Evolutionary conservation across 2,888 invertebrate species (phyloP), one percentile per base, ranked within the genome.

Genomic region (Tiphia femorata): DNA sequence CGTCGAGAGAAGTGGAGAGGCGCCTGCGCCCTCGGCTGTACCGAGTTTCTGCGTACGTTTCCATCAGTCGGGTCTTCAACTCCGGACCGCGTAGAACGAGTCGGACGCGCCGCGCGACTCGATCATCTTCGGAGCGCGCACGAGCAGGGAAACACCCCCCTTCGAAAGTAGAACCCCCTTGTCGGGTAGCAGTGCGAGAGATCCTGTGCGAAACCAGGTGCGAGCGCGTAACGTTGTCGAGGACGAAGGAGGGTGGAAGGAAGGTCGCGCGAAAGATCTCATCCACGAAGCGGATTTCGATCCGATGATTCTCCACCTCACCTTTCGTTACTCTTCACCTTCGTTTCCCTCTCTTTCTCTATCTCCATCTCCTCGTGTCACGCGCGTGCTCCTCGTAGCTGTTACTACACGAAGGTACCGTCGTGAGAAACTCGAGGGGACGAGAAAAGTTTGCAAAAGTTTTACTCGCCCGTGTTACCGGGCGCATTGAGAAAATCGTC

Each of bases 1-100:
- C 66, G 60, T 35, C 21, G 57, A 49, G 62, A 65, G 57, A 64
- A 54, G 47, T 58, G 56, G 62, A 58, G 60, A 49, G 49, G 65
- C 71, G 71, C 73, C 54, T 72, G 72, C 67, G 75, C 68, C 65
- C 66, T 70, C 63, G 58, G 37, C 43, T 56, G 30, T 48, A 44
- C 56, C 56, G 61, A 62, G 72, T 72, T 73, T 65, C 71, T 62
- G 70, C 73, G 67, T 66, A 69, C 68, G 76, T 75, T 78, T 78
- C 68, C 74, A 72, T 68, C 78, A 80, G 81, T 81, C 77, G 80
- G 78, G 73, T 75, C 75, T 79, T 76, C 75, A 80, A 77, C 80
- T 75, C 77, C 77, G 80, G 71, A 75, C 77, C 79, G 81, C 74
- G 77, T 72, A 72, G 76, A 80, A 68, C 76, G 70, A 53, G 62